Conservation (phyloP, 2,888 invertebrate genomes). For the Adineta ricciae region DNA sequence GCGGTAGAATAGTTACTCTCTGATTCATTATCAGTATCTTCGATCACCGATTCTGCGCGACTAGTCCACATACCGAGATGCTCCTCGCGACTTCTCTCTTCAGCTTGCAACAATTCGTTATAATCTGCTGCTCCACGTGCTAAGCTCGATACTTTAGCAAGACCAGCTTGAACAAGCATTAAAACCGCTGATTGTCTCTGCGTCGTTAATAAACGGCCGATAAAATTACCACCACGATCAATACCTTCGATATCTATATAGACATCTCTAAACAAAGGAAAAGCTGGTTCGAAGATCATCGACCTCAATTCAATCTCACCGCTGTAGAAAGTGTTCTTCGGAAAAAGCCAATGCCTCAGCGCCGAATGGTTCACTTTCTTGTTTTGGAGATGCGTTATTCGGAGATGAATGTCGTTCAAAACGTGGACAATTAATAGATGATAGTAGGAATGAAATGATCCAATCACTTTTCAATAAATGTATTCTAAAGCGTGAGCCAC, state of each 20-base stretch:
- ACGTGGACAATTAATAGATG: slow-evolving; percentile 70
- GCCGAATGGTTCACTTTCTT: slow-evolving; percentile 66
- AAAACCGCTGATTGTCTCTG: slow-evolving; percentile 72
- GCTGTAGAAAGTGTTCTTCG: slow-evolving; percentile 75
- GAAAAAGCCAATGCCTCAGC: slow-evolving; percentile 84
- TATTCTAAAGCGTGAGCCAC: slow-evolving; percentile 81
- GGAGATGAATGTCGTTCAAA: slow-evolving; percentile 64
- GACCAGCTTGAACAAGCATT: slow-evolving; percentile 76
- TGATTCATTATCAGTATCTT: slow-evolving; percentile 53
- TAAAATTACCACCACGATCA: slow-evolving; percentile 94
- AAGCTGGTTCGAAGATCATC: too few species aligned
- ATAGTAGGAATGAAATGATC: slow-evolving; percentile 56
- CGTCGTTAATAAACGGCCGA: slow-evolving; percentile 56
- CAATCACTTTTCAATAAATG: slow-evolving; percentile 89
- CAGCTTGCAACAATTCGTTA: slow-evolving; percentile 68
- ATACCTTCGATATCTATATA: slow-evolving; percentile 80
- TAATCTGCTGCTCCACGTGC: slow-evolving; percentile 75
- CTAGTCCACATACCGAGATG: slow-evolving; percentile 51
- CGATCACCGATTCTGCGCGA: slow-evolving; percentile 59
- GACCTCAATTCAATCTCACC: slow-evolving; percentile 56
- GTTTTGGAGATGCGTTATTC: slow-evolving; percentile 50
- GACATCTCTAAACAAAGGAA: slow-evolving; percentile 53
- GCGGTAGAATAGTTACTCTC: slow-evolving; percentile 53
- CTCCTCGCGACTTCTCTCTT: slow-evolving; percentile 73
- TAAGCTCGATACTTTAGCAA: slow-evolving; percentile 80